phyloP scores from a whole-genome alignment of 2,113 vertebrate species.

The Pachyramphus minor region DNA sequence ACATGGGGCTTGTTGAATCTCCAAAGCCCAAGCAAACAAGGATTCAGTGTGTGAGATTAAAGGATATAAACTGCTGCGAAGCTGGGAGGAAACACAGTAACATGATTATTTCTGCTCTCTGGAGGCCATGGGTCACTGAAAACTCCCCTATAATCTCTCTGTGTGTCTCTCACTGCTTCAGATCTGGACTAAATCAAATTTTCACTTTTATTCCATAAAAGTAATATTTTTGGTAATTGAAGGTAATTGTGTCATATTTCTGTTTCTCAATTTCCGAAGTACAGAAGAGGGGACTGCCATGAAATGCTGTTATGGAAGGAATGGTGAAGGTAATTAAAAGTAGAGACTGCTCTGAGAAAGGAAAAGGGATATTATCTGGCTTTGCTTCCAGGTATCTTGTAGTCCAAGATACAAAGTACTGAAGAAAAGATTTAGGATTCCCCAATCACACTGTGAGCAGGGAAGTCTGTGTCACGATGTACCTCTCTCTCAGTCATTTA shows the following conservation, averaged over 20 bases:
- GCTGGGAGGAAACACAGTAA: not conserved
- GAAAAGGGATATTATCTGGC: not conserved
- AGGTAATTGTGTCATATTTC: conserved; percentile 33
- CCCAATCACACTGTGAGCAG: not conserved
- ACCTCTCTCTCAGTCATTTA: not conserved
- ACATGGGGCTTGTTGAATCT: not conserved
- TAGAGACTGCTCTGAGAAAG: not conserved
- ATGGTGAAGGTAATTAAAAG: not conserved
- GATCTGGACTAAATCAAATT: conserved; percentile 21
- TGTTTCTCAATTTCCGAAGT: not conserved
- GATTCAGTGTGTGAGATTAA: not conserved
- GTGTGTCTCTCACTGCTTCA: not conserved
- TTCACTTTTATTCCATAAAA: conserved; percentile 56
- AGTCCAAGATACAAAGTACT: not conserved
- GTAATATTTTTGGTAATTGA: conserved; percentile 55
- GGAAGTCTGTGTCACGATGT: not conserved
- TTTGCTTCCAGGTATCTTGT: not conserved
- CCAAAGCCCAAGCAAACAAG: conserved; percentile 10
- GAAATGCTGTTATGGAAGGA: not conserved
- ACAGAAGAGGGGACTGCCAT: not conserved
- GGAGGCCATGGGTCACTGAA: not conserved
- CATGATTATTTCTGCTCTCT: not conserved
- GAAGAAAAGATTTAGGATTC: not conserved
- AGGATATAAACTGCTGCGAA: not conserved
- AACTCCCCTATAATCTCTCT: not conserved